These are phyloP conservation scores for Holothuria leucospilota DNA, from an alignment of 53 echinoderm and acorn worm species.

Conservation along the genomic window DNA sequence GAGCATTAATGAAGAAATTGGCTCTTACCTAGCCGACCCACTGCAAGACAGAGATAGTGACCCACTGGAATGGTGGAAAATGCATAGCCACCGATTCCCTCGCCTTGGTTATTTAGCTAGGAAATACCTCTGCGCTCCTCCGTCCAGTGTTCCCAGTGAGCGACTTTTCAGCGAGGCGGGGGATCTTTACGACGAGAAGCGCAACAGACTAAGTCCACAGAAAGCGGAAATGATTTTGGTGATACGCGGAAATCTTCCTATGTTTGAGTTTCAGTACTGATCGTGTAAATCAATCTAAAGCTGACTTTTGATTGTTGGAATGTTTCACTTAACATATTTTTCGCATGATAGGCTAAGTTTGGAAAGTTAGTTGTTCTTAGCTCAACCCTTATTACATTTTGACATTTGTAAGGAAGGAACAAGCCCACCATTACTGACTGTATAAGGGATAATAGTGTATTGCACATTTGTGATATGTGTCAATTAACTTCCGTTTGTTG, in stretches of 20 bases:
- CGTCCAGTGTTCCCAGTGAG: conserved; percentile 15
- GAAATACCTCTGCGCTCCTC: conserved; percentile 20
- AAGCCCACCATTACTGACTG: too few relatives aligned
- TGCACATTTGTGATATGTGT: too few relatives aligned
- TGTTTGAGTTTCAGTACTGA: conserved; percentile 20
- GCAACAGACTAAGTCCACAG: background rate
- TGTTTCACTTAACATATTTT: too few relatives aligned
- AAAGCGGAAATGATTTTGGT: conserved; percentile 47
- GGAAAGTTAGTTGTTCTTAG: too few relatives aligned
- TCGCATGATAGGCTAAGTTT: too few relatives aligned
- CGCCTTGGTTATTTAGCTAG: background rate
- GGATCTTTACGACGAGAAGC: conserved; percentile 30
- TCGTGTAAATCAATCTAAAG: too few relatives aligned
- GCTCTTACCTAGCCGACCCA: background rate
- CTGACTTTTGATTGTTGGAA: too few relatives aligned
- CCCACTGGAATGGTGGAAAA: conserved; percentile 24
- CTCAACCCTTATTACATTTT: too few relatives aligned
- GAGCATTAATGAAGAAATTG: background rate
- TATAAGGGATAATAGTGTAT: too few relatives aligned
- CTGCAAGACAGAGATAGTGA: background rate
- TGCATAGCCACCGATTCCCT: conserved; percentile 8
- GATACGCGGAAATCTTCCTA: conserved; percentile 9
- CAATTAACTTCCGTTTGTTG: too few relatives aligned
- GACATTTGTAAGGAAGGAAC: too few relatives aligned
- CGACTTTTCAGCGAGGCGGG: conserved; percentile 14